Evolutionary conservation across 2,888 invertebrate species (phyloP), one percentile per base, ranked within the genome.

Genomic region (Drosophila picticornis): DNA sequence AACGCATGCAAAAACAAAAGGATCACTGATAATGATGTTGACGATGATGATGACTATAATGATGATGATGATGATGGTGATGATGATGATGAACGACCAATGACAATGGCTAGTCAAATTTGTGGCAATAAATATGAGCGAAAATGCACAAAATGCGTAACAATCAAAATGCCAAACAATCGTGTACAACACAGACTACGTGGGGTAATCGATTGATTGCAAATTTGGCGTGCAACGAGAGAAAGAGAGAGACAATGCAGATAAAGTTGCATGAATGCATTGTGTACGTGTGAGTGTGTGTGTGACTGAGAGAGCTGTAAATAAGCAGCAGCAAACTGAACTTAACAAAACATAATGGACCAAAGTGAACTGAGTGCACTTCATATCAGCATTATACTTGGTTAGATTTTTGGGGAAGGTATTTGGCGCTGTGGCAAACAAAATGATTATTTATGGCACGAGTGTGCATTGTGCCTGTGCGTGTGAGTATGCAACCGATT

Each of bases 381-480:
- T 69, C 63, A 76, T 72, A 80, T 53, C 60, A 55, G 60, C 74
- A 58, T 55, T 64, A 51, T 59, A 61, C 29, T 79, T 72, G 61
- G 77, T 69, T 67, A 55, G 58, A 66, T 69, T 58, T 59, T 75
- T 57, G 61, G 58, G 16, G 19, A 31, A 51, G 32, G 55, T 61
- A 40, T 59, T 75, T 61, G 64, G 66, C 64, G 75, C 72, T 72
- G 57, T 36, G 72, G 66, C 80, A 71, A 68, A 64, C 77, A 75
- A 74, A 75, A 75, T 83, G 77, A 82, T 86, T 84, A 87, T 86
- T 84, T 89, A 87, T 89, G 77, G 80, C 76, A 75, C 89, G 73
- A 72, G 59, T 69, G 85, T 80, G 89, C 67, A 68, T 85, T 62
- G 61, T 52, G 56, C 57, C 51, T 52, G 58, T 63, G 53, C 34